Percentiles rank a stretch among this genome's conserved stretches.
These are phyloP conservation scores for Drosophila murphyi DNA, from an alignment of 1,140 invertebrate species.

Conservation along the genomic window DNA sequence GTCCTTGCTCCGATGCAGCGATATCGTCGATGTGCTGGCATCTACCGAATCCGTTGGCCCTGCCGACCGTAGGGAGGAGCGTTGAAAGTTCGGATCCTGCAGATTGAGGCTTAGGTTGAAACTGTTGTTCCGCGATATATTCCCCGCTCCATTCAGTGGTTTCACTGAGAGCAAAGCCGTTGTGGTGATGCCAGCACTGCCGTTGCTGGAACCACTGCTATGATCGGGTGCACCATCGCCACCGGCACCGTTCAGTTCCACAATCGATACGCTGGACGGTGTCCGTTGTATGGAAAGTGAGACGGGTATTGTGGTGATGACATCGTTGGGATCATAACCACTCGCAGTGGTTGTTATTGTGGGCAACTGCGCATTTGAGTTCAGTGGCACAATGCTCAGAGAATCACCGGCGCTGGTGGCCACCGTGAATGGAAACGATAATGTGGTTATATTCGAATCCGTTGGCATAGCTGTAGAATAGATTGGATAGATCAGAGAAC, in stretches of 20 bases:
- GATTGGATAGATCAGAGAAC: neutral
- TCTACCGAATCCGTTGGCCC: slow-evolving; percentile 57
- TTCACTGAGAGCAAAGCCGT: slow-evolving; percentile 77
- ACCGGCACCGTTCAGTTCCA: slow-evolving; percentile 57
- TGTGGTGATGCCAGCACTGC: slow-evolving; percentile 61
- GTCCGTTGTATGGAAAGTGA: slow-evolving; percentile 75
- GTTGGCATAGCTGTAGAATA: slow-evolving; percentile 47
- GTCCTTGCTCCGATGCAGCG: slow-evolving; percentile 41
- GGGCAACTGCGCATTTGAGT: slow-evolving; percentile 65
- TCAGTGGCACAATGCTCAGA: slow-evolving; percentile 72
- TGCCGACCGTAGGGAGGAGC: slow-evolving; percentile 67
- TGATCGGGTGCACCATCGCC: slow-evolving; percentile 49
- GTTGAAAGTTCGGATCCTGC: slow-evolving; percentile 58
- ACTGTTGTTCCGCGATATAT: slow-evolving; percentile 77
- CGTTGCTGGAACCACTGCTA: slow-evolving; percentile 53
- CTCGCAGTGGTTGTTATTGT: slow-evolving; percentile 73
- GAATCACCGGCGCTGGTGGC: slow-evolving; percentile 66
- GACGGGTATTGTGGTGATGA: slow-evolving; percentile 77
- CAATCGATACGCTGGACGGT: slow-evolving; percentile 69
- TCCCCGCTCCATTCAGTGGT: slow-evolving; percentile 59
- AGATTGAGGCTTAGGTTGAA: slow-evolving; percentile 76
- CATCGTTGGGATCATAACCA: slow-evolving; percentile 72
- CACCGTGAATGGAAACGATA: slow-evolving; percentile 80
- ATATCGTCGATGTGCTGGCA: slow-evolving; percentile 26
- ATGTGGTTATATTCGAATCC: slow-evolving; percentile 72